Conservation (phyloP, 2,113 vertebrate species). For the Boulengeromyrus knoepffleri region DNA sequence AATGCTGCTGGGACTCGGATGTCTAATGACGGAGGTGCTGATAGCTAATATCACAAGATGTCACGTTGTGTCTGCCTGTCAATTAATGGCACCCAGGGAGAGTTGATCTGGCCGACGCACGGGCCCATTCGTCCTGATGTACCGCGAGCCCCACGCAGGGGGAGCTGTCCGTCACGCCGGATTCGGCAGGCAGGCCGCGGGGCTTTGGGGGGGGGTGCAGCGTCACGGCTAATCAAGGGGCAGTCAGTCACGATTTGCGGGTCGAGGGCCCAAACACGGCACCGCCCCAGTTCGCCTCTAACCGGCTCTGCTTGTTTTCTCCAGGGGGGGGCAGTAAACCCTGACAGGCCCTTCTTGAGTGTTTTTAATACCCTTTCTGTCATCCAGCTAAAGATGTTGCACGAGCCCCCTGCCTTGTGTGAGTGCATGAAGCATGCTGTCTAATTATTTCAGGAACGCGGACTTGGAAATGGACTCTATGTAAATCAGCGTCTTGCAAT, state of each 20-base stretch:
- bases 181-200: neutral
- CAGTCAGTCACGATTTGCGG: constrained; percentile 28
- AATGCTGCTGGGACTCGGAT: neutral
- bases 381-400: constrained; percentile 15
- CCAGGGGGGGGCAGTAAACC: constrained; percentile 4
- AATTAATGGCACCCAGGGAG: neutral
- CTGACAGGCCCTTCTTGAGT: neutral
- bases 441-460: constrained; percentile 31
- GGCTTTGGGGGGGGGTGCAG: neutral
- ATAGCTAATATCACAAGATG: neutral
- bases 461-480: constrained; percentile 12
- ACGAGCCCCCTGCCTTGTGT: neutral
- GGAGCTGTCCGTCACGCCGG: neutral
- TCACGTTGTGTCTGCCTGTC: neutral
- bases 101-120: neutral
- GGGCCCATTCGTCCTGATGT: neutral
- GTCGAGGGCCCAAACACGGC: constrained; percentile 24
- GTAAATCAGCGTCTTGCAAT: constrained; percentile 29
- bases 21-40: neutral
- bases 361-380: constrained; percentile 25
- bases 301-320: constrained; percentile 23
- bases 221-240: constrained; percentile 24
- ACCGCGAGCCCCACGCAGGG: neutral
- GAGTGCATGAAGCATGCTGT: constrained; percentile 28
- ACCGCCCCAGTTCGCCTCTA: constrained; percentile 17